Evolutionary conservation across 2,888 invertebrate genomes (phyloP), one percentile per base, ranked within the genome.

Genomic region (Coremacera marginata): DNA sequence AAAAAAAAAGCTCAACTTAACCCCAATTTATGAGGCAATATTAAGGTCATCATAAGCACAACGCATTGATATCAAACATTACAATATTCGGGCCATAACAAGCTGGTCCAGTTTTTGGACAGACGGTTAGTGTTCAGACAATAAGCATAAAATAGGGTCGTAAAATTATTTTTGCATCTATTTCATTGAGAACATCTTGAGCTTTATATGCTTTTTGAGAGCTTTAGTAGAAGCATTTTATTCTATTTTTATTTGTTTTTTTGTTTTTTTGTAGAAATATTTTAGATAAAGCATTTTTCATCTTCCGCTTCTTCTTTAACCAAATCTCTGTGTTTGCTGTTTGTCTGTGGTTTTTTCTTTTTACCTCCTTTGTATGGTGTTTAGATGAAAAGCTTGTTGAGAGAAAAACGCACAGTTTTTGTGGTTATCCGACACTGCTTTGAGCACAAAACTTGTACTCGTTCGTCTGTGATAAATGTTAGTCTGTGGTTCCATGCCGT

Each of bases 11-110:
- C 19, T 44, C 16, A 67, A 19, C 22, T 67, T 67, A 44, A 67
- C 67, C 67, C 67, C 67, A 67, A 37, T 67, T 37, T 37, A 9
- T n/a, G 34, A 19, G 19, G 19, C 67, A 67, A 67, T 67, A 67
- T 67, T 67, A 34, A n/a, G 5, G 67, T 19, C 67, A 67, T 67
- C 44, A 37, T 44, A 5, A 67, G 25, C 1, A 14, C 57, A 3
- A 44, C 14, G 14, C 44, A 44, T 44, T 11, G 11, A 44, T 44
- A 44, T 44, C 44, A 3, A 44, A 44, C 14, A 44, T 11, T 44
- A 11, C 11, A 11, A 44, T 44, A 60, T 60, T 25, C 11, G 57
- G 25, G 25, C 25, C 25, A 27, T 27, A 3, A 8, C 25, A 27
- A 60, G 14, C 25, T 27, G 44, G 44, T 11, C 44, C 11, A 44